Conservation (phyloP, 1,140 invertebrate genomes). For the Plectrocnemia conspersa region DNA sequence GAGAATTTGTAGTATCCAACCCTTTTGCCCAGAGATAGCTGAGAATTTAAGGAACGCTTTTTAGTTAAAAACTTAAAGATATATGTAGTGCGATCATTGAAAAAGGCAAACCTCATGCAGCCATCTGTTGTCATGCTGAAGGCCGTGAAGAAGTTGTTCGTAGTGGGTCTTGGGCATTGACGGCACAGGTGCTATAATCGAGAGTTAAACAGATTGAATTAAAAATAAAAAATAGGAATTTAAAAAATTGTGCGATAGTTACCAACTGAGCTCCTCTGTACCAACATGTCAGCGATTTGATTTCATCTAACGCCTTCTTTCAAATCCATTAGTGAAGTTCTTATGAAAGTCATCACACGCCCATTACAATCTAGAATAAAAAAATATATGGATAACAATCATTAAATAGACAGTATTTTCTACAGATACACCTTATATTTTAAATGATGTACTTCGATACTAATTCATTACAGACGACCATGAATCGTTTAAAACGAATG, state of each 20-base stretch:
- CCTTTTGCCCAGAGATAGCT: conserved; percentile 47
- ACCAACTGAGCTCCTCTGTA: conserved; percentile 32
- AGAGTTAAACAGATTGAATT: too few relatives aligned
- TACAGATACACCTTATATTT: too few relatives aligned
- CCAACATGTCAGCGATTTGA: conserved; percentile 28
- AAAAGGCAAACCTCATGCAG: conserved; percentile 27
- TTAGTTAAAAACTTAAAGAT: not conserved
- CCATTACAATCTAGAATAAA: too few relatives aligned
- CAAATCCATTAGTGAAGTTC: conserved; percentile 22
- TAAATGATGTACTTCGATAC: too few relatives aligned
- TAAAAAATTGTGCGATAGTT: too few relatives aligned
- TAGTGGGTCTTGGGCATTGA: conserved; percentile 28
- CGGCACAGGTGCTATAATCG: conserved; percentile 25
- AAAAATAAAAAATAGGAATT: too few relatives aligned
- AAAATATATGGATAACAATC: too few relatives aligned
- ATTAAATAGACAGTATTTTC: too few relatives aligned
- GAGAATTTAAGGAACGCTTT: too few relatives aligned
- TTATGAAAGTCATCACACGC: too few relatives aligned
- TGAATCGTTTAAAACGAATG: too few relatives aligned
- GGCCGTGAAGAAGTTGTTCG: conserved; percentile 30
- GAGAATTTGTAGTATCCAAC: conserved; percentile 50
- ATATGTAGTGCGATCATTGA: not conserved
- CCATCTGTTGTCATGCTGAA: conserved; percentile 34
- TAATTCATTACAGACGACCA: too few relatives aligned
- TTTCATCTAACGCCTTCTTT: conserved; percentile 31